Evolutionary conservation across 2,888 invertebrate species (phyloP).

Genomic region (Euplagia quadripunctaria): DNA sequence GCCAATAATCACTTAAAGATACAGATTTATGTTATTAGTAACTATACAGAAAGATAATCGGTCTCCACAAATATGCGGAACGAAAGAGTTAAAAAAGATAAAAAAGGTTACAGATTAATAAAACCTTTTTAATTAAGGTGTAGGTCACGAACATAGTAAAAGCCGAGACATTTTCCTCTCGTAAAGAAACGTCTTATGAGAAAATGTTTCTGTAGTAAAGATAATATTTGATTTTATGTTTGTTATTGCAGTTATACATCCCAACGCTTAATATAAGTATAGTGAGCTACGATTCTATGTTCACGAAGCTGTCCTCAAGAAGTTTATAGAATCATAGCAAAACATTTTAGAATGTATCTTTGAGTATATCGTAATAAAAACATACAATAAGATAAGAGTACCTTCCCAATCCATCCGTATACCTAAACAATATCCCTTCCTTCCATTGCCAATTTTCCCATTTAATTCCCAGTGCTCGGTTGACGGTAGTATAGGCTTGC

Average conservation of each 20-base stretch:
- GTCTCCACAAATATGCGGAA: neutral
- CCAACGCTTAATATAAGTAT: neutral
- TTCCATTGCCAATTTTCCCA: too few relatives aligned
- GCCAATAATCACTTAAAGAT: neutral
- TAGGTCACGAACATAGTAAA: neutral
- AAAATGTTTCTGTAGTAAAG: neutral
- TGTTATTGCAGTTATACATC: neutral
- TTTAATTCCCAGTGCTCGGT: too few relatives aligned
- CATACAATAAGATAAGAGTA: too few relatives aligned
- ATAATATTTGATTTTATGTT: neutral
- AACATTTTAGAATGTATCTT: neutral
- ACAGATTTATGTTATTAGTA: neutral
- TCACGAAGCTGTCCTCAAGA: neutral
- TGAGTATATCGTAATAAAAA: neutral
- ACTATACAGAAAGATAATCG: too few relatives aligned
- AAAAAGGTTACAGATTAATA: too few relatives aligned
- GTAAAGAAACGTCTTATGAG: neutral
- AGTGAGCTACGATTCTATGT: too few relatives aligned
- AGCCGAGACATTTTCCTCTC: neutral
- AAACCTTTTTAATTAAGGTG: neutral
- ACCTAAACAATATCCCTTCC: too few relatives aligned
- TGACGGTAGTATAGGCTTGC: too few relatives aligned
- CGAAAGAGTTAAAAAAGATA: neutral
- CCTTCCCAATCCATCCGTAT: too few relatives aligned
- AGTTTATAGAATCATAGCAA: neutral